Evolutionary conservation across 2,888 invertebrate species (phyloP), one percentile per base, ranked within the genome.

Genomic region (Aphidoletes aphidimyza): DNA sequence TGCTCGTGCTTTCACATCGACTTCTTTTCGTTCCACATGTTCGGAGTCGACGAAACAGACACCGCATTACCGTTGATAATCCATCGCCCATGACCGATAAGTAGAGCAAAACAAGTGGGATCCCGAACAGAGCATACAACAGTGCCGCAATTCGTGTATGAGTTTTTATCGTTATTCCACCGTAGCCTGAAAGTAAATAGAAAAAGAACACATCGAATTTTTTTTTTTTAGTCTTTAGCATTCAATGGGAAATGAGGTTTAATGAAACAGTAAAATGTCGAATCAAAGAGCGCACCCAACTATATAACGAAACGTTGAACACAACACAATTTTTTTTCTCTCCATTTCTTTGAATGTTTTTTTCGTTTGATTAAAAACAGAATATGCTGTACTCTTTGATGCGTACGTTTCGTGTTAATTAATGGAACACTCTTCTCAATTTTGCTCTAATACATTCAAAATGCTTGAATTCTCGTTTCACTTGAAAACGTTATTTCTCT

Each of bases 41-140:
- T 87, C 92, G 92, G 69, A 93, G 86, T 86, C 91, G 92, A 14
- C 93, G 92, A 90, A 95, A 94, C 81, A 94, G 90, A 86, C 92
- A 92, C 81, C 96, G 93, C 91, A 96, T 94, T 87, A 93, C 93
- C 84, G 94, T 92, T n/a, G 96, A 96, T 83, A 97, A 91, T 26
- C 95, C 94, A 88, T 96, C 96, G 78, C 97, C 97, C 86, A 96
- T 94, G 84, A 96, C 96, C 84, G 96, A 95, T 85, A 97, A 92
- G 90, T 97, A 97, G 84, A 97, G 92, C 89, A 97, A 92, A 91
- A 97, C 95, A 87, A 97, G 92, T 34, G 97, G 97, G 87, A 97
- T 97, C 84, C 97, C 97, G 85, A 96, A 92, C 85, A 96, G 92
- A 0, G 96, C 96, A 90, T 96, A 97, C 85, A 94, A 91, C 86